phyloP scores from a whole-genome alignment of 2,113 vertebrate species.

The Cheilinus undulatus region DNA sequence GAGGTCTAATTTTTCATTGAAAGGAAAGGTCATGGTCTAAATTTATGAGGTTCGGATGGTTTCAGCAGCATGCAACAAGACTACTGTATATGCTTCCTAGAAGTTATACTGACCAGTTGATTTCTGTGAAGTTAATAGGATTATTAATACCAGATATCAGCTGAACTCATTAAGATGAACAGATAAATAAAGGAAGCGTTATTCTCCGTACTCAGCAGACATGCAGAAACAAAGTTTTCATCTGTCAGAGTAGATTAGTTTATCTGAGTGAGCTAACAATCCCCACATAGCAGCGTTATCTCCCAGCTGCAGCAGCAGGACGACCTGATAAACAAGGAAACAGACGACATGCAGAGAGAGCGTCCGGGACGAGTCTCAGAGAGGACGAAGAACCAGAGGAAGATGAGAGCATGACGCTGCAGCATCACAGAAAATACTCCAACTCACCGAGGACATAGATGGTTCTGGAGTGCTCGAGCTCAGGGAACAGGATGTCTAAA shows the following conservation, averaged over 20 bases:
- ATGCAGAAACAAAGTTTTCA: constrained; percentile 16
- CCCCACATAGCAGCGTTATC: constrained; percentile 61
- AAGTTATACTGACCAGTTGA: no score
- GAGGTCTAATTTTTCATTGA: no score
- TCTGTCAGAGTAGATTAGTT: constrained; percentile 15
- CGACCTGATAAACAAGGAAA: constrained; percentile 51
- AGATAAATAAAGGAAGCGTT: no score
- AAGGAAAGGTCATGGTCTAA: no score
- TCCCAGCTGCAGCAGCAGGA: constrained; percentile 16
- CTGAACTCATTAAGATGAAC: no score
- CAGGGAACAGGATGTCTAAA: constrained; percentile 83
- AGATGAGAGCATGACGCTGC: neutral
- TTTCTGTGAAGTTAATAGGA: no score
- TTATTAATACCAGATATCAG: no score
- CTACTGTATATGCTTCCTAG: no score
- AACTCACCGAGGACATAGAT: constrained; percentile 92
- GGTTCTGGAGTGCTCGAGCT: constrained; percentile 87
- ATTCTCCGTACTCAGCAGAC: no score
- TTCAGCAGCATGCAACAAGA: no score
- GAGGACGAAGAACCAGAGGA: neutral
- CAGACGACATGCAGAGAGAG: constrained; percentile 44
- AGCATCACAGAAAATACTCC: no score
- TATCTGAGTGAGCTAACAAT: constrained; percentile 36
- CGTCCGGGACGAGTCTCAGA: constrained; percentile 41
- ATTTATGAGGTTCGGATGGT: no score